phyloP scores from a whole-genome alignment of 2,888 invertebrate species.

The Acanthosepion esculentum region DNA sequence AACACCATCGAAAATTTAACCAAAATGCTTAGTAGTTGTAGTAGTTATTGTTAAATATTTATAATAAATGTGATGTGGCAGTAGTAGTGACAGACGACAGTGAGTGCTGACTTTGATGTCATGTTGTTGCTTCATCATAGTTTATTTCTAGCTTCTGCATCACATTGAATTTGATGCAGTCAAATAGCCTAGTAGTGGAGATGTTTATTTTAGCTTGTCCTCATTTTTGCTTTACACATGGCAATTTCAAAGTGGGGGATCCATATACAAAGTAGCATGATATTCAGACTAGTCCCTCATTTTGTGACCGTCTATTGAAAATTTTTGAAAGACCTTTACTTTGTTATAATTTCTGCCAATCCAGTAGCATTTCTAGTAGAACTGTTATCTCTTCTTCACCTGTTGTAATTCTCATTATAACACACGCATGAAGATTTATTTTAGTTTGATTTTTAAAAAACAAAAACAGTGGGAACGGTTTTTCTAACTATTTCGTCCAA shows the following conservation, averaged over 20 bases:
- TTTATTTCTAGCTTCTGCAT: neutral
- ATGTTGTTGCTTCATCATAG: neutral
- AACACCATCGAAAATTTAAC: neutral
- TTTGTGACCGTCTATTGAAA: neutral
- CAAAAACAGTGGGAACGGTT: neutral
- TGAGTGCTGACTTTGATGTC: neutral
- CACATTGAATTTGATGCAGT: neutral
- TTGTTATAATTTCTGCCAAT: neutral
- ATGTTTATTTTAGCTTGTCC: neutral
- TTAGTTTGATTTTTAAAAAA: too few species aligned
- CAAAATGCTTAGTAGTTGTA: neutral
- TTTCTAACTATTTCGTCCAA: neutral
- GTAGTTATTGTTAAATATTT: neutral
- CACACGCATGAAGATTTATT: neutral
- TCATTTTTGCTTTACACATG: constrained; percentile 4
- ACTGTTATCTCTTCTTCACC: neutral
- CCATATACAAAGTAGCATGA: neutral
- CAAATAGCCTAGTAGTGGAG: neutral
- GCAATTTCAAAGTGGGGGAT: constrained; percentile 2
- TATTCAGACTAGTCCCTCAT: neutral
- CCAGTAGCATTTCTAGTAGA: neutral
- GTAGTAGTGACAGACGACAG: neutral
- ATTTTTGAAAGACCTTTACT: neutral
- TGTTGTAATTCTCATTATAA: neutral
- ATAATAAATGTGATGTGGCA: neutral